Conservation (phyloP, 2,113 vertebrate species). For the Alaudala cheleensis region DNA sequence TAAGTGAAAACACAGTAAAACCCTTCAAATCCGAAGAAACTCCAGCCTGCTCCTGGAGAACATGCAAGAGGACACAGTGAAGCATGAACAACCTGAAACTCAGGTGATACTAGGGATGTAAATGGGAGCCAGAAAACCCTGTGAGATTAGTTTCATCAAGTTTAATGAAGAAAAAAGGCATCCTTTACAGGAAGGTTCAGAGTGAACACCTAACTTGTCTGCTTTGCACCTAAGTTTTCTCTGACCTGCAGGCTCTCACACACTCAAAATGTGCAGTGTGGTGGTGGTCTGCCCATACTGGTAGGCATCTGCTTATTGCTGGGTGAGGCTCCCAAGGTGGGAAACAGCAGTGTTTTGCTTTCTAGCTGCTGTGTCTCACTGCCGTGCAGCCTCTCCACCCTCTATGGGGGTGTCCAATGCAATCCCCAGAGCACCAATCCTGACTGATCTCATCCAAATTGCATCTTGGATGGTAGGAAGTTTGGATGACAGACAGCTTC, state of each 20-base stretch:
- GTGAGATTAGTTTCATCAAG: not conserved
- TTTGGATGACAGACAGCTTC: not conserved
- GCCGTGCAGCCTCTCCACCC: not conserved
- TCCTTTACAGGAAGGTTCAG: not conserved
- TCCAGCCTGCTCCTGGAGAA: not conserved
- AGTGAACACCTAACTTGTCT: not conserved
- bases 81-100: not conserved
- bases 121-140: not conserved
- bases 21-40: not conserved
- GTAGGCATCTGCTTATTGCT: not conserved
- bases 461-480: not conserved
- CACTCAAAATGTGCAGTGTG: not conserved
- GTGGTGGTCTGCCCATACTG: not conserved
- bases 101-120: not conserved
- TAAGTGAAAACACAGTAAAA: not conserved
- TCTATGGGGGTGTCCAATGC: not conserved
- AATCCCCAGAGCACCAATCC: not conserved
- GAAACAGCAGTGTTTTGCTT: not conserved
- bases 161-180: not conserved
- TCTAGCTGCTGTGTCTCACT: fast-evolving
- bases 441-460: not conserved
- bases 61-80: not conserved
- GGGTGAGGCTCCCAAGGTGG: not conserved
- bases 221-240: not conserved
- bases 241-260: not conserved